Conservation (phyloP, 2,888 invertebrate species). For the Pachliopta kotzebuea region DNA sequence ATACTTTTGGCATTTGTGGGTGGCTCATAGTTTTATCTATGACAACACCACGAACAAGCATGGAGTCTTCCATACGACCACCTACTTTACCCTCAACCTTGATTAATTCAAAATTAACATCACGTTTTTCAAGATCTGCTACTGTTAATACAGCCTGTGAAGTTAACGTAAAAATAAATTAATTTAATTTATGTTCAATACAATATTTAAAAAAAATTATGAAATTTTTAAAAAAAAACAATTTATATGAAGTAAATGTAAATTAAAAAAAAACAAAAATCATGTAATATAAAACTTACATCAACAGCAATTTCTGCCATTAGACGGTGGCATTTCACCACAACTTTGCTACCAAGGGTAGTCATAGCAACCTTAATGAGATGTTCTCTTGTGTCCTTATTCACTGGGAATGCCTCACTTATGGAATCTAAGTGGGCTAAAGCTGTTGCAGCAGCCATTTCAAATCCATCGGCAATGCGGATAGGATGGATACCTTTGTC, state of each 20-base stretch:
- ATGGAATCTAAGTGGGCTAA: conserved; percentile 92
- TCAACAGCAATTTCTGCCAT: conserved; percentile 99
- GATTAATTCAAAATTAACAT: conserved; percentile 99
- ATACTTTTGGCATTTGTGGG: conserved; percentile 98
- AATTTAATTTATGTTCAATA: too few species aligned
- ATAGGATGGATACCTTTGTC: conserved; percentile 99
- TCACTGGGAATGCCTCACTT: conserved; percentile 93
- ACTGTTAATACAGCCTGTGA: conserved; percentile 95
- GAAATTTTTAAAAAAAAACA: too few species aligned
- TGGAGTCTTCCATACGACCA: conserved; percentile 97
- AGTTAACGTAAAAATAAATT: conserved; percentile 15
- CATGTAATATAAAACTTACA: conserved; percentile 46
- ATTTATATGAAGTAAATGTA: too few species aligned
- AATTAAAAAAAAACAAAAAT: too few species aligned
- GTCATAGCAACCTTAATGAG: conserved; percentile 98
- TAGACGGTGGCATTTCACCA: conserved; percentile 97
- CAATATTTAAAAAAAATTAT: too few species aligned
- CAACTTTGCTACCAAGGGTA: conserved; percentile 98
- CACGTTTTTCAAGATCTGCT: conserved; percentile 94
- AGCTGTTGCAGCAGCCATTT: conserved; percentile 95
- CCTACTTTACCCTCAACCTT: conserved; percentile 99
- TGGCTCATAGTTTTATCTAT: conserved; percentile 99
- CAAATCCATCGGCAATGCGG: conserved; percentile 98
- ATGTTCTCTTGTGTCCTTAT: conserved; percentile 90
- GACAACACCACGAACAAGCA: conserved; percentile 97